These are phyloP conservation scores for Eupeodes luniger DNA, from an alignment of 2,888 invertebrate genomes.

Conservation along the genomic window DNA sequence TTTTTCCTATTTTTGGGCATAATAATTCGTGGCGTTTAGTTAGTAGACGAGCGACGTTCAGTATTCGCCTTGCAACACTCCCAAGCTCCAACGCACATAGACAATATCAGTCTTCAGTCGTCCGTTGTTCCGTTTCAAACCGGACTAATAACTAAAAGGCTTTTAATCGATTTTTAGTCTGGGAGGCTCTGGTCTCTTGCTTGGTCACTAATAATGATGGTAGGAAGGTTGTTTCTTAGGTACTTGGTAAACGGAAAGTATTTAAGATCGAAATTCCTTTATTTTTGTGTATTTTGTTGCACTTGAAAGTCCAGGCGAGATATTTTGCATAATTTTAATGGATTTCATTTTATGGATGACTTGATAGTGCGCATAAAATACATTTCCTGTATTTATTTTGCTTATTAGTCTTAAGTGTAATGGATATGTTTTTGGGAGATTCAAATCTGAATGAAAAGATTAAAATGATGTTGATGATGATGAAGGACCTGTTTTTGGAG, in stretches of 20 bases:
- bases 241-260: not conserved
- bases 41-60: not conserved
- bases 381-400: conserved; percentile 55
- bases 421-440: conserved; percentile 45
- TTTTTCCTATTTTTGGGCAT: conserved; percentile 37
- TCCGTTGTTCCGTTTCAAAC: conserved; percentile 26
- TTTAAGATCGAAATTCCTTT: conserved; percentile 38
- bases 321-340: conserved; percentile 66
- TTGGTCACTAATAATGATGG: not conserved
- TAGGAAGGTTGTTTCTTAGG: not conserved
- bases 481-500: conserved; percentile 50
- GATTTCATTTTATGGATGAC: conserved; percentile 40
- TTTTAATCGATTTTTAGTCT: conserved; percentile 38
- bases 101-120: not conserved
- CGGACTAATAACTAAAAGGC: conserved; percentile 62
- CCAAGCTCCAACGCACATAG: not conserved
- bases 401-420: conserved; percentile 40
- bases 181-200: conserved; percentile 21
- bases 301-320: conserved; percentile 50
- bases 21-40: not conserved
- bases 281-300: conserved; percentile 33
- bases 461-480: conserved; percentile 18
- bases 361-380: not conserved
- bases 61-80: not conserved
- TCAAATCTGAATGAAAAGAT: conserved; percentile 1